Evolutionary conservation across 64 coral and sea anemone species (phyloP), one percentile per base, ranked within the genome.

Genomic region (Pachyseris speciosa): DNA sequence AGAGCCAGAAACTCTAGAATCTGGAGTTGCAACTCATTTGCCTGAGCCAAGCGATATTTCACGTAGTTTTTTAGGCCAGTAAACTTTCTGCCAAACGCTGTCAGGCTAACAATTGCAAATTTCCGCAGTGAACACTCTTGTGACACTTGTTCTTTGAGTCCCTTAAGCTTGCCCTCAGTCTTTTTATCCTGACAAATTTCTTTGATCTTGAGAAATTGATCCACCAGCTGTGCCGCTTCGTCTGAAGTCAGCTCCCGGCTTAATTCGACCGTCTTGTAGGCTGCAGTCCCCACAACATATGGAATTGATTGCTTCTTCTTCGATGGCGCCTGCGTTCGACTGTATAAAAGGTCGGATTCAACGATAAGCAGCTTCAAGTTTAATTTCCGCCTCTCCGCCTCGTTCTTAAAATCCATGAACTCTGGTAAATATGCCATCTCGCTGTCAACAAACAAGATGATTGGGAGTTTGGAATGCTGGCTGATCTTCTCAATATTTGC

Each of bases 341-440:
- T n/a, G 26, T 51, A 90, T 17, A 78, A 48, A 11, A 77, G 79
- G 39, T 89, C 87, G 12, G 87, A 90, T 72, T 91, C 93, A 44
- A 95, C 88, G 33, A 95, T 44, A n/a, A 95, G 64, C 40, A 95
- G 83, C 36, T 90, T 90, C 7, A 95, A 76, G 51, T 50, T 91
- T 25, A 95, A 27, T 50, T 78, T 90, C 39, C 88, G 50, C 32
- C 11, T 41, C 49, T 86, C 83, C 27, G 83, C 93, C 36, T 90
- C 69, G 7, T 83, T 85, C 19, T 95, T 95, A n/a, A 95, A 95
- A 52, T 95, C 93, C 36, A 55, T 52, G 84, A 95, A 91, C 22
- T 95, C 93, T 78, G 33, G 87, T 9, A 85, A 63, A 86, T 86
- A 33, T 19, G 71, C 80, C 75, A 95, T 67, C n/a, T 95, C 72